Conservation (phyloP, 2,888 invertebrate species). For the Isotomurus palustris region DNA sequence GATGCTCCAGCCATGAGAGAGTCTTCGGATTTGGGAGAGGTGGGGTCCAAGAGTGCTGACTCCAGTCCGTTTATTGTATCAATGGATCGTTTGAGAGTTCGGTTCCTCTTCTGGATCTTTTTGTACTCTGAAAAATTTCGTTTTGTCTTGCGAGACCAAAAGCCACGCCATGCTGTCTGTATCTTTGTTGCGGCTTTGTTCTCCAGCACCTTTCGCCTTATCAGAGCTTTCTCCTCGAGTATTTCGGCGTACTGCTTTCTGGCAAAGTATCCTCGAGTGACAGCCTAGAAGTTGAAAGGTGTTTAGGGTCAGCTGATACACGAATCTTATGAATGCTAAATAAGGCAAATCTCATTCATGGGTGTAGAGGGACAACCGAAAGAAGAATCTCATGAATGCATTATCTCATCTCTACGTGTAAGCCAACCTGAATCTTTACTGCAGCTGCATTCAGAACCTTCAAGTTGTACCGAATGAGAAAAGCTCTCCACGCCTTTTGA, state of each 20-base stretch:
- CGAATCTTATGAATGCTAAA: no score
- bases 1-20: no score
- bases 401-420: neutral
- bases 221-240: neutral
- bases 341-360: neutral
- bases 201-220: neutral
- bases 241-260: conserved; percentile 2
- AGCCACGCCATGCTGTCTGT: conserved; percentile 37
- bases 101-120: conserved; percentile 31
- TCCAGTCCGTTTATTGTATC: conserved; percentile 19
- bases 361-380: conserved; percentile 5
- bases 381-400: conserved; percentile 8
- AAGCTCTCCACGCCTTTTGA: conserved; percentile 33
- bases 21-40: neutral
- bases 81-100: conserved; percentile 21
- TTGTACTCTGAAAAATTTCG: conserved; percentile 38
- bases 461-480: conserved; percentile 24
- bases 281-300: conserved; percentile 6
- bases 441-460: conserved; percentile 18
- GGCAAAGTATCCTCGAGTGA: conserved; percentile 2
- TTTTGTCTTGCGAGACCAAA: conserved; percentile 30
- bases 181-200: conserved; percentile 21
- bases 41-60: neutral
- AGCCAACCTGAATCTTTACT: conserved; percentile 30
- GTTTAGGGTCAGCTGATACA: no score